Conservation (phyloP, 2,888 invertebrate species). For the Eristalis arbustorum region DNA sequence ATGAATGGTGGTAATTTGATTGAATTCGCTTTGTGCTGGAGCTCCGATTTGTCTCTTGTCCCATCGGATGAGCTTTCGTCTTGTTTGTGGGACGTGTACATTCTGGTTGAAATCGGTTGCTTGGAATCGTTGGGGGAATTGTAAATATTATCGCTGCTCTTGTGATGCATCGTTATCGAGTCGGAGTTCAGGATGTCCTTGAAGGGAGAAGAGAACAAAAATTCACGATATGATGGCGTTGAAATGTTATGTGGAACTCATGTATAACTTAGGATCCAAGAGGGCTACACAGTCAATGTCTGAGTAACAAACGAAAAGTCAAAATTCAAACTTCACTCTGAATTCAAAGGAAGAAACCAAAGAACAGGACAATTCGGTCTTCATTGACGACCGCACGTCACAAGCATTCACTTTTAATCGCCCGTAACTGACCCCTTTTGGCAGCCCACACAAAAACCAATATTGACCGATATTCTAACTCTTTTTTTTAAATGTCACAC, state of each 20-base stretch:
- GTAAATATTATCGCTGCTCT: conserved; percentile 56
- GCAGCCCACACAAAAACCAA: neutral
- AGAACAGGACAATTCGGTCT: neutral
- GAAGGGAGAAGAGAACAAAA: neutral
- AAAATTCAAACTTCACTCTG: too few relatives aligned
- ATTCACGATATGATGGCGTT: neutral
- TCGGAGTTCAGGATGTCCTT: conserved; percentile 40
- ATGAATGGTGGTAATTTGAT: conserved; percentile 76
- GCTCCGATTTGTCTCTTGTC: conserved; percentile 35
- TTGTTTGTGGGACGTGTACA: conserved; percentile 2
- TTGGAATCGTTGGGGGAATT: conserved; percentile 43
- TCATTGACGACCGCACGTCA: neutral
- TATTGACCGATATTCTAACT: neutral
- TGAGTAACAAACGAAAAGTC: too few relatives aligned
- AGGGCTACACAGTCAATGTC: too few relatives aligned
- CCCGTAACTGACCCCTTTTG: neutral
- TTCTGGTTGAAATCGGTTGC: conserved; percentile 9
- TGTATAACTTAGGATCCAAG: too few relatives aligned
- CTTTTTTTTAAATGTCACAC: neutral
- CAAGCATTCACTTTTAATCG: neutral
- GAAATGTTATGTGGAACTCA: too few relatives aligned
- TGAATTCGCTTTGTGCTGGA: conserved; percentile 71
- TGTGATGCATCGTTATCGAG: conserved; percentile 16
- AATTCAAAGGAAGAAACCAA: too few relatives aligned
- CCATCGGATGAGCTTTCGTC: conserved; percentile 1